Evolutionary conservation across 2,888 invertebrate genomes (phyloP), one percentile per base, ranked within the genome.

Genomic region (Dolichomitus sp.): DNA sequence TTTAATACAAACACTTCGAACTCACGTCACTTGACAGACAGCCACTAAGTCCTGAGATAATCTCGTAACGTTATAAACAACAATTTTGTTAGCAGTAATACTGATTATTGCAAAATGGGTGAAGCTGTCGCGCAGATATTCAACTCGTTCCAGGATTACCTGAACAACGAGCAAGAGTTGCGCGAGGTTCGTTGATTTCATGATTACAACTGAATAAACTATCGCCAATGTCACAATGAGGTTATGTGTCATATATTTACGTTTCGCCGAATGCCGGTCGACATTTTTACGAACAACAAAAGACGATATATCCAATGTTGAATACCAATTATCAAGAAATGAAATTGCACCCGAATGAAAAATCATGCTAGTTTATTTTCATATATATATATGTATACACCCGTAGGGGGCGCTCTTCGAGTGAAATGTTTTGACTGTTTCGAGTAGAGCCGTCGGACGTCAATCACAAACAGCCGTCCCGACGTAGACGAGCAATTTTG

Each of bases 161-260:
- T 98, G 42, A 97, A 97, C 88, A 94, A 95, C 14, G 98, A 98
- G 90, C 97, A 98, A 92, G 97, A 97, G 91, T 91, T 96, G 52
- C 95, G 98, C 84, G 98, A 98, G 95, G 98, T 98, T 94, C 45
- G 84, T 61, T 61, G 40, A 3, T 19, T 4, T 40, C 0, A 2
- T 37, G 11, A 2, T 61, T 2, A 27, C 27, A 54, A 27, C 1
- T 57, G n/a, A 9, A 61, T 45, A 33, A 42, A 68, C 7, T 59
- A 63, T 79, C 27, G 7, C 17, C 57, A 59, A n/a, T 42, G 4
- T 27, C 54, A 14, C 2, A 23, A 57, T 23, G 27, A 63, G 78
- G 69, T 80, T 83, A 81, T 72, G 69, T 68, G 9, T 42, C 30
- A 40, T 63, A 66, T 66, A 65, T 80, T 59, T 63, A 59, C 45